A percentile compares a stretch with the other conserved stretches of the same genome.
Conservation (phyloP, 2,797 vertebrate species). For the Scolopax bukidnonensis region DNA sequence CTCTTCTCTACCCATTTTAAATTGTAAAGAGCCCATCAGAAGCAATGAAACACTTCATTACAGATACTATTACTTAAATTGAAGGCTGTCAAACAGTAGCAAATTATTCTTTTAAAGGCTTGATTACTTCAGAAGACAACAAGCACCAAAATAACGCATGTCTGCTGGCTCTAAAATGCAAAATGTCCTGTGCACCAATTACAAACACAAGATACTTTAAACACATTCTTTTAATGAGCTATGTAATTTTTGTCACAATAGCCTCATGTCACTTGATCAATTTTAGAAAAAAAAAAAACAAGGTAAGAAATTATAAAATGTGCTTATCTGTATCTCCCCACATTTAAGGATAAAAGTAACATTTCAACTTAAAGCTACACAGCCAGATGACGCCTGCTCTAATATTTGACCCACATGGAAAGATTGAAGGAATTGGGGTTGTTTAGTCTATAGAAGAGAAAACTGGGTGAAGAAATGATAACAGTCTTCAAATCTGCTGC, state of each 20-base stretch:
- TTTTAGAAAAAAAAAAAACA: neutral
- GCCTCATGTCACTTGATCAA: neutral
- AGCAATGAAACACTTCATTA: constrained; percentile 28
- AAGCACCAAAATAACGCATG: neutral
- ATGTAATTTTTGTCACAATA: neutral
- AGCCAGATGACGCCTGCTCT: neutral
- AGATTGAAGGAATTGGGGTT: constrained; percentile 13
- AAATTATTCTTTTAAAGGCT: neutral
- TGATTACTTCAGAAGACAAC: neutral
- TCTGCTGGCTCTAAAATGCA: neutral
- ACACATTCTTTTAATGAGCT: neutral
- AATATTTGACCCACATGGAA: constrained; percentile 22
- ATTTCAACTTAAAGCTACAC: neutral
- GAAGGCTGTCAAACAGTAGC: neutral
- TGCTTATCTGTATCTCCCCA: neutral
- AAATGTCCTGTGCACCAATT: no score
- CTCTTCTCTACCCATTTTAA: neutral
- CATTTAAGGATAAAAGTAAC: neutral
- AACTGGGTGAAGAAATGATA: constrained; percentile 17
- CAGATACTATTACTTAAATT: neutral
- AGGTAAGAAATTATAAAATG: neutral
- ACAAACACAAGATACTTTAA: neutral
- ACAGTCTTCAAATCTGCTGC: neutral
- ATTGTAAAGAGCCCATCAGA: neutral
- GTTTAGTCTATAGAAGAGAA: constrained; percentile 59